phyloP scores from a whole-genome alignment of 2,888 invertebrate genomes.

The Oasisia sp. region DNA sequence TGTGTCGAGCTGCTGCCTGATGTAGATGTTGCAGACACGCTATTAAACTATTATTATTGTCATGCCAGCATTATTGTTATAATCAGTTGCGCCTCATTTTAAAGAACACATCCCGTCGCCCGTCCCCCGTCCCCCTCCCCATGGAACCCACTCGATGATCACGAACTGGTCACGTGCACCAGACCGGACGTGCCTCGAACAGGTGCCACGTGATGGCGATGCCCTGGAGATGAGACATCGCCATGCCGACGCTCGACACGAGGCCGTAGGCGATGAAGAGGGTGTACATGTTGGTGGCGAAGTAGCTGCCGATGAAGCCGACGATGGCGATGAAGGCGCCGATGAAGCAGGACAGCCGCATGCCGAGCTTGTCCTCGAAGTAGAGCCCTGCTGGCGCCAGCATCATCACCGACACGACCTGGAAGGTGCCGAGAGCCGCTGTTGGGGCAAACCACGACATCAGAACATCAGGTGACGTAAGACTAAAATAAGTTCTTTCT shows the following conservation, averaged over 20 bases:
- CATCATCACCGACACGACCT: background rate
- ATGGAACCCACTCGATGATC: background rate
- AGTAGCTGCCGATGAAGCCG: background rate
- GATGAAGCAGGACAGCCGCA: background rate
- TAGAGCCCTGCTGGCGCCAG: background rate
- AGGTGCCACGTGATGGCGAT: background rate
- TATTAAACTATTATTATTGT: too few relatives aligned
- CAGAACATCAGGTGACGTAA: too few relatives aligned
- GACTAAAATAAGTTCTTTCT: too few relatives aligned
- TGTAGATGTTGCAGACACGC: too few relatives aligned
- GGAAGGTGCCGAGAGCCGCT: background rate
- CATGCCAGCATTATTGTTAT: too few relatives aligned
- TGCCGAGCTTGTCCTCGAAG: background rate
- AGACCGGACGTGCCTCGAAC: background rate
- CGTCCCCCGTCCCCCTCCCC: too few relatives aligned
- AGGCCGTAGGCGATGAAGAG: background rate
- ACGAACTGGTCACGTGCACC: background rate
- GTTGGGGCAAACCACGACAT: background rate
- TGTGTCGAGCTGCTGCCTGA: too few relatives aligned
- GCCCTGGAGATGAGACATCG: background rate
- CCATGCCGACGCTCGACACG: background rate
- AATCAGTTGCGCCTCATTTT: too few relatives aligned
- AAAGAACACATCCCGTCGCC: too few relatives aligned
- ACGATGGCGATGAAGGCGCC: slow-evolving; percentile 1
- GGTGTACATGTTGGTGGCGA: background rate